Percentiles rank a stretch among this genome's conserved stretches.
phyloP scores from a whole-genome alignment of 1,140 invertebrate species.

The Lepidurus apus region DNA sequence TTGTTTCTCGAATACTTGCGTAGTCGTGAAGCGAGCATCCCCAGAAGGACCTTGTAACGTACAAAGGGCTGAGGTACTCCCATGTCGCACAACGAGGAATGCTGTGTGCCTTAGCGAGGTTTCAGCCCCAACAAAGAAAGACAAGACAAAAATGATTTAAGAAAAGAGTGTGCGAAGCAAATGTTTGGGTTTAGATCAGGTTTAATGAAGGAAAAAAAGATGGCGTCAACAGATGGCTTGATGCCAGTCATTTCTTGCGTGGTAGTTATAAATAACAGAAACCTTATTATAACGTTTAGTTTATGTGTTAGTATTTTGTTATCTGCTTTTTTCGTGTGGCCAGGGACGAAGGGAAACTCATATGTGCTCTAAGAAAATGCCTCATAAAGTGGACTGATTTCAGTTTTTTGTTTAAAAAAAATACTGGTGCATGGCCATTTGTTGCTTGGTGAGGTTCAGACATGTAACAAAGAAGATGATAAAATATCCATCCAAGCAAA shows the following conservation, averaged over 20 bases:
- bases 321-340: not conserved
- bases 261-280: slow-evolving; percentile 22
- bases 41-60: slow-evolving; percentile 18
- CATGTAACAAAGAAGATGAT: not conserved
- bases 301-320: not conserved
- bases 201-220: not conserved
- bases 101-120: slow-evolving; percentile 17
- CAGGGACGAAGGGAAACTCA: not conserved
- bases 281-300: slow-evolving; percentile 3
- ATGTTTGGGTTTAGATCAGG: slow-evolving; percentile 4
- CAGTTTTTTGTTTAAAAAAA: not conserved
- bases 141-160: not conserved
- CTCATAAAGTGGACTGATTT: not conserved
- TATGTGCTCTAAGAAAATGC: not conserved
- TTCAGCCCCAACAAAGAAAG: not conserved
- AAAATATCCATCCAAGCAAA: not conserved
- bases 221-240: not conserved
- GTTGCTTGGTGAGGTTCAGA: not conserved
- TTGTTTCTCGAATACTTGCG: slow-evolving; percentile 3
- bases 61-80: not conserved
- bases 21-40: not conserved
- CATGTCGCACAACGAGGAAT: slow-evolving; percentile 13
- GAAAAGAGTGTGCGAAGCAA: not conserved
- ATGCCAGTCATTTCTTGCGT: not conserved
- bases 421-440: not conserved